A percentile compares a stretch with the other conserved stretches of the same genome.
phyloP scores from a whole-genome alignment of 2,797 vertebrate species.

The Smutsia gigantea region DNA sequence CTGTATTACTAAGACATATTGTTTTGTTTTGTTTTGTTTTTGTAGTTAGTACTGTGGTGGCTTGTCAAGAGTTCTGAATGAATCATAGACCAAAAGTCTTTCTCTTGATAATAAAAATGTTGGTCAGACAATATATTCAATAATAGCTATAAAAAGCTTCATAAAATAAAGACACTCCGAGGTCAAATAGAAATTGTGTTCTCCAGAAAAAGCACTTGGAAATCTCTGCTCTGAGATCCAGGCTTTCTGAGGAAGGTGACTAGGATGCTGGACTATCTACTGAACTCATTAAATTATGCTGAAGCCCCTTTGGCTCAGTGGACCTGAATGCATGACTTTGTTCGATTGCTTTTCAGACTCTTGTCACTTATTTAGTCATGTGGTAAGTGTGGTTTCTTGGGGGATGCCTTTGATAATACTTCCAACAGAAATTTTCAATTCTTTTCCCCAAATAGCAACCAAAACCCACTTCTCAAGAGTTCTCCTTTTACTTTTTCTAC shows the following conservation, averaged over 20 bases:
- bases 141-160: conserved; percentile 40
- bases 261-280: not conserved
- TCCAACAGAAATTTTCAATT: not conserved
- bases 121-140: conserved; percentile 35
- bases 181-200: conserved; percentile 43
- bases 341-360: conserved; percentile 23
- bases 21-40: not conserved
- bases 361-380: not conserved
- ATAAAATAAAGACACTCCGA: conserved; percentile 35
- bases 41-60: not conserved
- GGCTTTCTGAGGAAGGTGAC: not conserved
- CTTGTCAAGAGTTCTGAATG: not conserved
- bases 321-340: not conserved
- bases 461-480: not conserved
- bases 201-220: not conserved
- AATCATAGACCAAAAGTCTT: conserved; percentile 12
- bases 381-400: not conserved
- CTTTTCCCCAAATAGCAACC: not conserved
- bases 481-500: not conserved
- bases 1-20: not conserved
- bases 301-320: not conserved
- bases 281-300: not conserved
- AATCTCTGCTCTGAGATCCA: not conserved
- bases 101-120: conserved; percentile 42
- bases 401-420: not conserved